Conservation (phyloP, 2,888 invertebrate species). For the Stenichneumon culpator region DNA sequence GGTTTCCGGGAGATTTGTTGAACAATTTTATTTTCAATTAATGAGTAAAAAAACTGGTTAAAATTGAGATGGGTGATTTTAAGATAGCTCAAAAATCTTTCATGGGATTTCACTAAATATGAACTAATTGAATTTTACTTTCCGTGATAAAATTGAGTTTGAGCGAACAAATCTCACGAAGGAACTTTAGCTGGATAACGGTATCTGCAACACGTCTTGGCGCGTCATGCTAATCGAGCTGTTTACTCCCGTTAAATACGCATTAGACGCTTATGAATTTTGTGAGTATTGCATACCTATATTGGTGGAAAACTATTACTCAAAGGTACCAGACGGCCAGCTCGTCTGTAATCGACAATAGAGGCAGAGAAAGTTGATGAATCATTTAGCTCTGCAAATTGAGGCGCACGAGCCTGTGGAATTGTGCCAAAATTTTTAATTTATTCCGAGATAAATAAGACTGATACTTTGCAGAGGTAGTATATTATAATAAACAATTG, state of each 20-base stretch:
- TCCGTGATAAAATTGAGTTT: neutral
- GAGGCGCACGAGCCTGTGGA: slow-evolving; percentile 8
- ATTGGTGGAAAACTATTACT: slow-evolving; percentile 4
- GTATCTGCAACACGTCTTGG: neutral
- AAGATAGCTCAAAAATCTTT: too few relatives aligned
- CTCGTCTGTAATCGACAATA: neutral
- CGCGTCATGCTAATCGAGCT: slow-evolving; percentile 33
- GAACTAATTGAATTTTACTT: neutral
- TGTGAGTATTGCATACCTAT: neutral
- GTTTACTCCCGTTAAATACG: slow-evolving; percentile 21
- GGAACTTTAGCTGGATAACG: neutral
- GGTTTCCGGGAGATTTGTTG: too few relatives aligned
- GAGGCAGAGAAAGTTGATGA: slow-evolving; percentile 39
- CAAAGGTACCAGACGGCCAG: neutral
- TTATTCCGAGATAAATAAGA: neutral
- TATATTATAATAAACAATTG: neutral
- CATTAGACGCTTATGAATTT: slow-evolving; percentile 40
- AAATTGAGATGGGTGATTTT: too few relatives aligned
- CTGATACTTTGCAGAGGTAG: neutral
- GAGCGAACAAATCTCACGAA: neutral
- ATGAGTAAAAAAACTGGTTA: too few relatives aligned
- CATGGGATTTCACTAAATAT: too few relatives aligned
- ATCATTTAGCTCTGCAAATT: slow-evolving; percentile 21
- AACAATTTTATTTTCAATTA: too few relatives aligned
- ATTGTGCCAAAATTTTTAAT: neutral